These are phyloP conservation scores for Athrips mouffetella DNA, from an alignment of 2,888 invertebrate species.

Conservation along the genomic window DNA sequence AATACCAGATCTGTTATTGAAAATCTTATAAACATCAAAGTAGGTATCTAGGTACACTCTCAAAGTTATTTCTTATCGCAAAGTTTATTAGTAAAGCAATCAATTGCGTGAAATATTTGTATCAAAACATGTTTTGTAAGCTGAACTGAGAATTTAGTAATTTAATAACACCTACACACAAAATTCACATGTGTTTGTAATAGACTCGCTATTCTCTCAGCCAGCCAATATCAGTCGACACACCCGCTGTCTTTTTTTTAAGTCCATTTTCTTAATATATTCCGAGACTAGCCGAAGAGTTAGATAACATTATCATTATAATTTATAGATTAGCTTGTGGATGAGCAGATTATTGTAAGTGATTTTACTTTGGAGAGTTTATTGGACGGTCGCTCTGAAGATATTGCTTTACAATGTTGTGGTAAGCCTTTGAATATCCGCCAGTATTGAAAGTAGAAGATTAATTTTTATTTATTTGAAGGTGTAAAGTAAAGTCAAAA, in stretches of 20 bases:
- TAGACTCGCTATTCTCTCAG: conserved; percentile 2
- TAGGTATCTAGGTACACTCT: not conserved
- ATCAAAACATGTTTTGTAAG: too few species aligned
- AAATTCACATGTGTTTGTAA: not conserved
- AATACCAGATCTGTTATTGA: too few species aligned
- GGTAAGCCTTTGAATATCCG: not conserved
- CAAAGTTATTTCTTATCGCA: not conserved
- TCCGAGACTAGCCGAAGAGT: conserved; percentile 40
- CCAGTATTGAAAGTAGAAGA: not conserved
- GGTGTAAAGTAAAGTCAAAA: not conserved
- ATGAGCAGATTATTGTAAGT: conserved; percentile 41
- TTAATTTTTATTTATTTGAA: not conserved
- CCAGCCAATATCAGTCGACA: conserved; percentile 5
- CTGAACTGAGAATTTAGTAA: too few species aligned
- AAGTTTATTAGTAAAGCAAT: not conserved
- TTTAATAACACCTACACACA: not conserved
- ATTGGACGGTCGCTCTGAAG: conserved; percentile 9
- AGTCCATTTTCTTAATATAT: conserved; percentile 38
- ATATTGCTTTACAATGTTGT: conserved; percentile 9
- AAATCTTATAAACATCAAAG: too few species aligned
- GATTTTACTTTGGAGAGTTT: conserved; percentile 26
- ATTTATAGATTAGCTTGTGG: conserved; percentile 47
- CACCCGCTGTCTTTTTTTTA: conserved; percentile 9
- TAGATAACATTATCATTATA: conserved; percentile 49
- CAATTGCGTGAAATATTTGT: too few species aligned